These are phyloP conservation scores for Lissonota sp. DNA, from an alignment of 2,888 invertebrate species.

Conservation along the genomic window DNA sequence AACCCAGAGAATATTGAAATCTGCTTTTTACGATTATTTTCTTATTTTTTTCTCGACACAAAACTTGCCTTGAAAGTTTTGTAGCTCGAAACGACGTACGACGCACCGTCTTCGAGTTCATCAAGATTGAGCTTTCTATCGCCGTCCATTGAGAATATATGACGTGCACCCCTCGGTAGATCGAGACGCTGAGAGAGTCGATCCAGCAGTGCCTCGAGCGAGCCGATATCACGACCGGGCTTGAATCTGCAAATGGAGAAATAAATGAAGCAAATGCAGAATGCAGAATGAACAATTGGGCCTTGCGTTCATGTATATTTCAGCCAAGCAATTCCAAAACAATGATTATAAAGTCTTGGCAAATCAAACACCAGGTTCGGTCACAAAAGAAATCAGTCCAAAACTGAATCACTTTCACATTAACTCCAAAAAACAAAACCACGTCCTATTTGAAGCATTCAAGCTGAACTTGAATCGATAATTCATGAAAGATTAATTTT, in stretches of 20 bases:
- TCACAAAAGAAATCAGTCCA: background rate
- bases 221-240: conserved; percentile 94
- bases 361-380: too few species aligned
- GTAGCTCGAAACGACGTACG: conserved; percentile 96
- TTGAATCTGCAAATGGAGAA: conserved; percentile 86
- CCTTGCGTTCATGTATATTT: conserved; percentile 16
- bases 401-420: background rate
- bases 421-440: background rate
- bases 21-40: background rate
- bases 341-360: too few species aligned
- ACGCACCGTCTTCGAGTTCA: conserved; percentile 95
- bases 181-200: conserved; percentile 95
- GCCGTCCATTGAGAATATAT: conserved; percentile 97
- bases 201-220: conserved; percentile 93
- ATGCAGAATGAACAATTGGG: background rate
- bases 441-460: background rate
- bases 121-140: conserved; percentile 93
- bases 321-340: conserved; percentile 6
- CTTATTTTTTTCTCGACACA: background rate
- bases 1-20: background rate
- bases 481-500: too few species aligned
- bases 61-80: conserved; percentile 94
- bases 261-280: conserved; percentile 6
- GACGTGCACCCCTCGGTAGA: conserved; percentile 94
- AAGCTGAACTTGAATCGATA: background rate